Evolutionary conservation across 2,113 vertebrate species (phyloP).

Genomic region (Nothobranchius furzeri): DNA sequence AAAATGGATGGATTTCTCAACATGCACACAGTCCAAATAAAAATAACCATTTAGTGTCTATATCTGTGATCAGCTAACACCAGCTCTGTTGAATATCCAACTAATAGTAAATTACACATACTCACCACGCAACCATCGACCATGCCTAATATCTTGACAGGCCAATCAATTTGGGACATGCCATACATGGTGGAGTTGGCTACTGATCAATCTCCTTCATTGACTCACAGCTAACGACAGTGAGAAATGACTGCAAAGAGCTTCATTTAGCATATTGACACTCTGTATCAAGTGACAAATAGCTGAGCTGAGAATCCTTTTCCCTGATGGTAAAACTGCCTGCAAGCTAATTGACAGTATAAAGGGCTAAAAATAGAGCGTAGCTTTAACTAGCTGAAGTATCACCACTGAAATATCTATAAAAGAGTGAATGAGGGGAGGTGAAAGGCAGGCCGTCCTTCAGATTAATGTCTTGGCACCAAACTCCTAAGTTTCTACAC

Average conservation of each 20-base stretch:
- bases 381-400: slow-evolving; percentile 25
- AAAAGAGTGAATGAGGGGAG: too few species aligned
- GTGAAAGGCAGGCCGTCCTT: too few species aligned
- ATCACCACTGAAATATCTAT: background rate
- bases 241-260: slow-evolving; percentile 43
- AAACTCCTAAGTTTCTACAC: too few species aligned
- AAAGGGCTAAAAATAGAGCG: slow-evolving; percentile 29
- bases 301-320: slow-evolving; percentile 8
- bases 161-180: slow-evolving; percentile 46
- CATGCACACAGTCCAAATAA: background rate
- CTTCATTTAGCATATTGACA: slow-evolving; percentile 51
- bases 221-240: slow-evolving; percentile 38
- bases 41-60: slow-evolving; percentile 8
- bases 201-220: slow-evolving; percentile 46
- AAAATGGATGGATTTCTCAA: too few species aligned
- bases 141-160: slow-evolving; percentile 29
- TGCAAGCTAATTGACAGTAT: slow-evolving; percentile 26
- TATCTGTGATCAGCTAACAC: slow-evolving; percentile 5
- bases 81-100: slow-evolving; percentile 24
- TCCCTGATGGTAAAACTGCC: slow-evolving; percentile 12
- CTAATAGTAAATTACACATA: slow-evolving; percentile 9
- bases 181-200: slow-evolving; percentile 46
- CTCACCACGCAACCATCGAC: slow-evolving; percentile 7
- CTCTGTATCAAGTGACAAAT: slow-evolving; percentile 28
- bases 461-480: too few species aligned